Percentiles rank a stretch among this genome's conserved stretches.
Conservation (phyloP, 2,888 invertebrate genomes). For the Trachelus troglodyta region DNA sequence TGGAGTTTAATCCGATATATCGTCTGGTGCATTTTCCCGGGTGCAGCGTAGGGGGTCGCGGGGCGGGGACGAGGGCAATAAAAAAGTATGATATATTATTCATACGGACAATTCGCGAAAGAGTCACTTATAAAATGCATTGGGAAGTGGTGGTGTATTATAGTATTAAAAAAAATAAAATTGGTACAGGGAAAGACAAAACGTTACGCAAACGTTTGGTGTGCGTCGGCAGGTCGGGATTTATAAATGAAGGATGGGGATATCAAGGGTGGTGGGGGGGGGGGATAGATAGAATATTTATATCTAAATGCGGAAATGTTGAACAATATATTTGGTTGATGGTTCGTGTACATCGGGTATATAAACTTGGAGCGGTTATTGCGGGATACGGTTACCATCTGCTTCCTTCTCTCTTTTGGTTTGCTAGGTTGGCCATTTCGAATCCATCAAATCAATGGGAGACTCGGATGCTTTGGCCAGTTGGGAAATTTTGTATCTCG, state of each 20-base stretch:
- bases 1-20: not conserved
- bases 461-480: not conserved
- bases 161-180: too few species aligned
- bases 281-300: not conserved
- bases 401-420: not conserved
- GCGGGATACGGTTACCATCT: not conserved
- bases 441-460: not conserved
- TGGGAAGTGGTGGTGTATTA: too few species aligned
- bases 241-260: too few species aligned
- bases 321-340: not conserved
- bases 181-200: not conserved
- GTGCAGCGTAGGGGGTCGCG: not conserved
- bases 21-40: not conserved
- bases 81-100: not conserved
- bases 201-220: not conserved
- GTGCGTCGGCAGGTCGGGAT: not conserved
- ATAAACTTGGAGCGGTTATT: not conserved
- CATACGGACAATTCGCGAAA: not conserved
- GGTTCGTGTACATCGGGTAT: too few species aligned
- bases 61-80: too few species aligned
- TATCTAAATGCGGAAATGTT: not conserved
- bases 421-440: not conserved
- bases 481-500: not conserved
- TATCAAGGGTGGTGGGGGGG: not conserved
- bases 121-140: not conserved